These are phyloP conservation scores for Eupithecia insigniata DNA, from an alignment of 2,888 invertebrate genomes.

Conservation along the genomic window DNA sequence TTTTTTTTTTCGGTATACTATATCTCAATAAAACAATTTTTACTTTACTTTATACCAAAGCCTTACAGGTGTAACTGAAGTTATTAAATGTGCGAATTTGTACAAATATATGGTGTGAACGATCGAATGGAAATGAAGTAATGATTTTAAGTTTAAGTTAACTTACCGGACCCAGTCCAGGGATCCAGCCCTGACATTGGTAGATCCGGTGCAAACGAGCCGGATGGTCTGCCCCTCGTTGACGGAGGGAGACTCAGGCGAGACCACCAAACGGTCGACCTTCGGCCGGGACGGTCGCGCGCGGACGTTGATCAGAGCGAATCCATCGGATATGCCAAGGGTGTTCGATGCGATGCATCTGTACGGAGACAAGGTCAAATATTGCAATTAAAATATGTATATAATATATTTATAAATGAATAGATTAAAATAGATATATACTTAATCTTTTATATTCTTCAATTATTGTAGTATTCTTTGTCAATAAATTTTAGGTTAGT, in stretches of 20 bases:
- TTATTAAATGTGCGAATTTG: too few species aligned
- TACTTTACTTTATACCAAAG: too few species aligned
- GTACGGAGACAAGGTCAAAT: neutral
- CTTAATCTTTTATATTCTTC: too few species aligned
- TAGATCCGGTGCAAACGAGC: conserved; percentile 85
- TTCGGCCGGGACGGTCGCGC: conserved; percentile 62
- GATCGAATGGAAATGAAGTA: neutral
- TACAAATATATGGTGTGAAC: neutral
- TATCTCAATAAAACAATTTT: too few species aligned
- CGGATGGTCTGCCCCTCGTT: conserved; percentile 69
- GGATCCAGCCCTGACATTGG: conserved; percentile 84
- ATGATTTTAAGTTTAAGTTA: neutral
- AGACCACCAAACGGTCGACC: conserved; percentile 76
- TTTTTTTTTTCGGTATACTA: too few species aligned
- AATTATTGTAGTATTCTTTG: too few species aligned
- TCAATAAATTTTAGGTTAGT: too few species aligned
- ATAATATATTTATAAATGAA: too few species aligned
- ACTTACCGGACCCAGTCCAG: conserved; percentile 79
- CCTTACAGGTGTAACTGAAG: too few species aligned
- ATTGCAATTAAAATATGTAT: too few species aligned
- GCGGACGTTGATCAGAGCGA: conserved; percentile 88
- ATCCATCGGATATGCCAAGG: conserved; percentile 85
- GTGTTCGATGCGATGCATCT: conserved; percentile 90
- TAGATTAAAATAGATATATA: too few species aligned
- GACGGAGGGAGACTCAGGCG: conserved; percentile 84